A percentile compares a stretch with the other conserved stretches of the same genome.
These are phyloP conservation scores for Umimayanthus chanpuru DNA, from an alignment of 92 coral and sea anemone species.

Conservation along the genomic window DNA sequence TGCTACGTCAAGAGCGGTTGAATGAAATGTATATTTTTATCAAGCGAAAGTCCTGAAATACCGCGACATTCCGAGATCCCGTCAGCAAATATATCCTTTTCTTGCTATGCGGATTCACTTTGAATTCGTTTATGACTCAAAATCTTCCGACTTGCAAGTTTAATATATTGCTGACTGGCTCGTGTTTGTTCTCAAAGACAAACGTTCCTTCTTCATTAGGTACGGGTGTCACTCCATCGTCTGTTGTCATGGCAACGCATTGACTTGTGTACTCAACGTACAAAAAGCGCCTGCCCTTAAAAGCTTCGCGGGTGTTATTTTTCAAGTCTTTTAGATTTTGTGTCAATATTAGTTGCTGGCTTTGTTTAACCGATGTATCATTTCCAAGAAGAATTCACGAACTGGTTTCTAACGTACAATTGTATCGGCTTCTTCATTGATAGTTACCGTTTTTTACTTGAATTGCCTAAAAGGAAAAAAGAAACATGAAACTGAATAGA, in stretches of 20 bases:
- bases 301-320: slow-evolving; percentile 24
- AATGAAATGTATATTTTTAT: not conserved
- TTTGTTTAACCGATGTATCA: not conserved
- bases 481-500: no score
- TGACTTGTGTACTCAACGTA: not conserved
- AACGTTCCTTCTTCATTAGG: not conserved
- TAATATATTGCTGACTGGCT: not conserved
- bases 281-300: not conserved
- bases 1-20: not conserved
- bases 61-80: not conserved
- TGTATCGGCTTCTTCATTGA: not conserved
- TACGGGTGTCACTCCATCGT: slow-evolving; percentile 1
- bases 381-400: not conserved
- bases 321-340: not conserved
- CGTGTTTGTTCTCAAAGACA: slow-evolving; percentile 12
- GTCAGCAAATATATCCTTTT: not conserved
- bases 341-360: not conserved
- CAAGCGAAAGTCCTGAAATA: not conserved
- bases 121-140: not conserved
- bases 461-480: no score
- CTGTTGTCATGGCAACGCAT: slow-evolving; percentile 19
- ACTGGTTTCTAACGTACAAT: not conserved
- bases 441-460: no score
- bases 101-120: not conserved
- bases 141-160: not conserved